These are phyloP conservation scores for Rhagophthalmus giganteus DNA, from an alignment of 2,888 invertebrate species.

Conservation along the genomic window DNA sequence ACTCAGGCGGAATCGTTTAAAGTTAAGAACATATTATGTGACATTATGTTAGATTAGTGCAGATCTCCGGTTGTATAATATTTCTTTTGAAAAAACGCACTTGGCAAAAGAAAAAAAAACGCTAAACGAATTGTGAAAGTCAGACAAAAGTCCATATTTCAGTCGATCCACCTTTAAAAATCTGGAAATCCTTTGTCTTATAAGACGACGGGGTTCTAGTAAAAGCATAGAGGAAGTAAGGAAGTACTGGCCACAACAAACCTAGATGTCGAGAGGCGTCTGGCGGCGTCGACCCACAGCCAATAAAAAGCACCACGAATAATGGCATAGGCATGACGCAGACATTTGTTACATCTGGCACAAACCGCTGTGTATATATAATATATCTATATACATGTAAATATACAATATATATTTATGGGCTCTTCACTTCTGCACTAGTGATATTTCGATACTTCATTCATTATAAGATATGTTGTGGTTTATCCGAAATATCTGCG, in stretches of 20 bases:
- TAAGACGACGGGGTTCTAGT: constrained; percentile 9
- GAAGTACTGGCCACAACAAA: constrained; percentile 31
- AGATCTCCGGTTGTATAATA: too few relatives aligned
- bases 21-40: not conserved
- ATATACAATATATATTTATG: too few relatives aligned
- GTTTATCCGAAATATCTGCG: not conserved
- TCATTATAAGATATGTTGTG: constrained; percentile 19
- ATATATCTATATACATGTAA: too few relatives aligned
- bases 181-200: constrained; percentile 13
- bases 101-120: too few relatives aligned
- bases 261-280: constrained; percentile 31
- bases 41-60: too few relatives aligned
- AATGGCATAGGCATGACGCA: constrained; percentile 50
- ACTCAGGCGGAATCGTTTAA: constrained; percentile 9
- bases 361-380: constrained; percentile 50
- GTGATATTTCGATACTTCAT: constrained; percentile 30
- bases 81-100: too few relatives aligned
- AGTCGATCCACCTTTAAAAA: constrained; percentile 9
- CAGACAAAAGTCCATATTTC: too few relatives aligned
- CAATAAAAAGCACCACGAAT: constrained; percentile 47
- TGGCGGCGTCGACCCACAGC: constrained; percentile 33
- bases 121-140: too few relatives aligned
- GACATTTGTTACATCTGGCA: constrained; percentile 52
- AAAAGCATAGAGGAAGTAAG: constrained; percentile 13
- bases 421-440: constrained; percentile 38